phyloP scores from a whole-genome alignment of 2,888 invertebrate species.

The Hedychridium roseum region DNA sequence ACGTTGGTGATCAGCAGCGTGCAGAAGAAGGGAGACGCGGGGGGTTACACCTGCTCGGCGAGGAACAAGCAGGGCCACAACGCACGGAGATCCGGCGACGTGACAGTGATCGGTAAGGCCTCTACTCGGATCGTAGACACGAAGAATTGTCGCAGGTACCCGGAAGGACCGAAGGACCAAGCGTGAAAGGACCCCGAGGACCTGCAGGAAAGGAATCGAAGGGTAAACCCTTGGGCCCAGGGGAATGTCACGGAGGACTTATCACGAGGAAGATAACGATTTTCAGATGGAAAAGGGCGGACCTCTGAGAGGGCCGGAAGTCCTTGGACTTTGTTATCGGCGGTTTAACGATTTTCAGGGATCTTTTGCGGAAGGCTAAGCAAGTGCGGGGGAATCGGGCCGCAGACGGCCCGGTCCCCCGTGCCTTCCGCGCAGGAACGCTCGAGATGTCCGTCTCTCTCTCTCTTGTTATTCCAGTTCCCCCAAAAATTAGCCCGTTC shows the following conservation, averaged over 20 bases:
- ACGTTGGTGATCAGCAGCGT: constrained; percentile 79
- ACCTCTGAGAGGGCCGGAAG: background rate
- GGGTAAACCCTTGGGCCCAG: no score
- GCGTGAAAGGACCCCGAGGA: background rate
- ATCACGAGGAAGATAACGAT: no score
- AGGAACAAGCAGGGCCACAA: constrained; percentile 80
- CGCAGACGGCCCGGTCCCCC: constrained; percentile 7
- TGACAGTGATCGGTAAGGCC: constrained; percentile 78
- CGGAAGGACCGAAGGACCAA: background rate
- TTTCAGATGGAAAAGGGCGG: no score
- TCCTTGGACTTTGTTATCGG: background rate
- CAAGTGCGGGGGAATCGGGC: background rate
- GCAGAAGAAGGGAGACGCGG: constrained; percentile 78
- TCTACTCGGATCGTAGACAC: constrained; percentile 20
- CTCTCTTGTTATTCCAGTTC: constrained; percentile 70
- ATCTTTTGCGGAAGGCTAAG: no score
- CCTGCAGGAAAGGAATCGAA: background rate
- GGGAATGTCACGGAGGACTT: no score
- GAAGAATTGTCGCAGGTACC: constrained; percentile 29
- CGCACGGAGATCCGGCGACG: constrained; percentile 77
- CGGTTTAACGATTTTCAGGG: no score
- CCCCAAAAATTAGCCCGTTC: constrained; percentile 81
- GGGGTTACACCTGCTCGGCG: constrained; percentile 83
- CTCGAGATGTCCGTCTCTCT: no score
- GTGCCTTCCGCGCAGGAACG: no score